Base-by-base conservation (phyloP, 1,140 invertebrate species). In the Zaprionus africanus region DNA sequence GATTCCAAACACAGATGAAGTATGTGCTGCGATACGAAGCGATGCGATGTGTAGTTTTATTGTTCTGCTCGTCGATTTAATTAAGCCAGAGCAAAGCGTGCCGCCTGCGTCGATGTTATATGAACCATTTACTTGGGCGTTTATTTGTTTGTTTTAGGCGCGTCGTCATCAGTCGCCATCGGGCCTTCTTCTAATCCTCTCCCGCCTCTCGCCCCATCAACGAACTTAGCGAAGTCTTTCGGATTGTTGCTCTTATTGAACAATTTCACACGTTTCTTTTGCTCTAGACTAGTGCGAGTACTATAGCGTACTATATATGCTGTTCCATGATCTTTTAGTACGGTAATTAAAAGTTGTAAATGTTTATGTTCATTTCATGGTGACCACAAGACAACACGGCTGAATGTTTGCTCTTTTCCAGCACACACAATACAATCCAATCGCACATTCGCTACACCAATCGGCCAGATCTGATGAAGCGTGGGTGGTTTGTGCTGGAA, bases 111-210 rank as follows among this genome's bases (percentile, higher is more conserved):
- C 78, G 81, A 72, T 78, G 84, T 84, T 83, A 80, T 78, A 80
- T 82, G 71, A 77, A 68, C 79, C 73, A 87, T 86, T 87, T 81
- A 84, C 66, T 88, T 88, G 79, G 69, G 69, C 73, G 75, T 88
- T 88, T 88, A 88, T 88, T 88, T 88, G 84, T 88, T 88, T 88
- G 84, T 75, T 84, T 88, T 90, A 88, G 84, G 84, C 84, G 84
- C 85, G 85, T 82, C 85, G 76, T 82, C 78, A 79, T 79, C 67
- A 73, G 71, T 63, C 41, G 41, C 41, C 41, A 17, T 26, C 19
- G 19, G 19, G 53, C 53, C 58, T 56, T 41, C 19, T 53, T 43
- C 19, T 54, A 38, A 53, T 66, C 56, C 46, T 36, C 36, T 53
- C 19, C 36, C 7, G 41, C 4, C 22, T 31, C 7, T 34, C 36